Percentiles rank a stretch among this genome's conserved stretches.
phyloP scores from a whole-genome alignment of 2,797 vertebrate genomes.

The Arctocebus calabarensis region DNA sequence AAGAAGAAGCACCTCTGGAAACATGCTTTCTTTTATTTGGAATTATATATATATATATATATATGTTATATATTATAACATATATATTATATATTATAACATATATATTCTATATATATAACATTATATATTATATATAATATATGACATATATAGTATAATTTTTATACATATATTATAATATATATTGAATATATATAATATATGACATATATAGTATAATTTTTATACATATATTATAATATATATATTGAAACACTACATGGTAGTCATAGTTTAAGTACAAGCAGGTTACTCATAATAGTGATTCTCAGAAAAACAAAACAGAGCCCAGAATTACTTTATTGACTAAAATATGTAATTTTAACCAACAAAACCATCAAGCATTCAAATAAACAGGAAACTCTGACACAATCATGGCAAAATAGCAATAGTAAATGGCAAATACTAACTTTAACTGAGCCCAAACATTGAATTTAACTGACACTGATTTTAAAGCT shows the following conservation, averaged over 20 bases:
- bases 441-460: background rate
- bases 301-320: background rate
- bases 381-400: background rate
- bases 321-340: background rate
- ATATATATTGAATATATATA: background rate
- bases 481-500: background rate
- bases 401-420: background rate
- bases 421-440: background rate
- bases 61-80: too few relatives aligned
- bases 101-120: too few relatives aligned
- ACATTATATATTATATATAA: too few relatives aligned
- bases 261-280: background rate
- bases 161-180: background rate
- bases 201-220: too few relatives aligned
- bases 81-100: background rate
- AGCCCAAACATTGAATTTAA: background rate
- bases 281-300: background rate
- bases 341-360: background rate
- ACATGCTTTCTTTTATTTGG: background rate
- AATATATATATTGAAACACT: background rate
- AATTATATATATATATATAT: too few relatives aligned
- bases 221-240: background rate
- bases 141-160: too few relatives aligned
- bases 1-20: constrained; percentile 15
- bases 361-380: background rate